Evolutionary conservation across 2,113 vertebrate species (phyloP).

Genomic region (Galeopterus variegatus): DNA sequence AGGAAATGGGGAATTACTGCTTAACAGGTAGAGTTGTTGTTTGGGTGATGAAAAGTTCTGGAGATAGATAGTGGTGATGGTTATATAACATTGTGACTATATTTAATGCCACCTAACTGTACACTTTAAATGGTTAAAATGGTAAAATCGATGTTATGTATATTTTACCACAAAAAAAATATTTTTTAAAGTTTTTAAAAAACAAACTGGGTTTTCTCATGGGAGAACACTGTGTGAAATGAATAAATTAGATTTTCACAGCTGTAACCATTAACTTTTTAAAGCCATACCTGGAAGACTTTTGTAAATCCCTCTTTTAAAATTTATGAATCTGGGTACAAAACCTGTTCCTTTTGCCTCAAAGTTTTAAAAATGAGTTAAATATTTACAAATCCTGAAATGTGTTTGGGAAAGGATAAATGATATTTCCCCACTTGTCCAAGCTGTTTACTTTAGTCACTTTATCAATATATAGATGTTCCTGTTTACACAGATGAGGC

Average conservation of each 20-base stretch:
- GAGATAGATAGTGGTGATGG: background rate
- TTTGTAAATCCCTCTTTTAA: background rate
- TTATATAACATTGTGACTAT: background rate
- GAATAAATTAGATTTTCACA: constrained; percentile 17
- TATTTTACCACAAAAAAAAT: background rate
- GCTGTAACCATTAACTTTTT: constrained; percentile 5
- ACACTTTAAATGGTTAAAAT: background rate
- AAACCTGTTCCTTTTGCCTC: too few species aligned
- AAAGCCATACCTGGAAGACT: background rate
- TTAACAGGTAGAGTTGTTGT: background rate
- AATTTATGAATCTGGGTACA: background rate
- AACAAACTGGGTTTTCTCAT: background rate
- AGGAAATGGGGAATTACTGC: background rate
- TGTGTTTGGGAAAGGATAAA: too few species aligned
- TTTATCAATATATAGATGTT: too few species aligned
- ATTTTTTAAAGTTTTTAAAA: too few species aligned
- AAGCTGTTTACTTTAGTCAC: too few species aligned
- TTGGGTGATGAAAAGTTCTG: background rate
- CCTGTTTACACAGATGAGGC: too few species aligned
- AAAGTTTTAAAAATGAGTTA: too few species aligned
- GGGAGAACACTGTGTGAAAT: background rate
- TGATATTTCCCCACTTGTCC: too few species aligned
- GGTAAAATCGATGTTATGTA: background rate
- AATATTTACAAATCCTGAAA: too few species aligned
- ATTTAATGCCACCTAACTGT: background rate